phyloP scores from a whole-genome alignment of 2,113 vertebrate species.

The Pipra filicauda region DNA sequence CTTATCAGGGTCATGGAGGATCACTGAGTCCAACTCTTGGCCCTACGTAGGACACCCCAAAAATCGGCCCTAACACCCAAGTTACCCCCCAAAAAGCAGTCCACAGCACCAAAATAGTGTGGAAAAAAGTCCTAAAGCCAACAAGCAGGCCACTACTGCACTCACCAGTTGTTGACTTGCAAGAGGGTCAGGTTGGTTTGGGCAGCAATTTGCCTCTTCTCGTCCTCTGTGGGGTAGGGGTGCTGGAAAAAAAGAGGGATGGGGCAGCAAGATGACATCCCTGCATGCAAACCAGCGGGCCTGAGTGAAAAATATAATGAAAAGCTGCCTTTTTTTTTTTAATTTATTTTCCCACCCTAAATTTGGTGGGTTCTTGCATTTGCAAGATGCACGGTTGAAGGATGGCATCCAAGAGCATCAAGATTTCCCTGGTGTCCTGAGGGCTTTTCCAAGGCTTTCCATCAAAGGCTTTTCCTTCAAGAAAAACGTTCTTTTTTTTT shows the following conservation, averaged over 20 bases:
- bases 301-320: not conserved
- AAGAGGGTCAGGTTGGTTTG: slow-evolving; percentile 97
- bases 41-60: not conserved
- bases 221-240: slow-evolving; percentile 97
- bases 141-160: not conserved
- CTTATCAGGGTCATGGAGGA: not conserved
- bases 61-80: not conserved
- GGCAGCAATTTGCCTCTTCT: slow-evolving; percentile 96
- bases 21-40: not conserved
- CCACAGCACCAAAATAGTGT: rapidly evolving
- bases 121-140: not conserved
- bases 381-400: not conserved
- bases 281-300: not conserved
- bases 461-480: not conserved
- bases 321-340: not conserved
- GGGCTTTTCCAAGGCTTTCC: not conserved
- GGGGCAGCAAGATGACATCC: not conserved
- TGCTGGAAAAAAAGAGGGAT: slow-evolving; percentile 77
- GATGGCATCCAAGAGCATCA: not conserved
- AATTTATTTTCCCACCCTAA: not conserved
- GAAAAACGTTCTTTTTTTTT: not conserved
- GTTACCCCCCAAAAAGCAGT: not conserved
- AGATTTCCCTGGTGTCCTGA: rapidly evolving
- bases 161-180: slow-evolving; percentile 99
- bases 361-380: not conserved